Evolutionary conservation across 2,113 vertebrate species (phyloP), one percentile per base, ranked within the genome.

Genomic region (Zootoca vivipara): DNA sequence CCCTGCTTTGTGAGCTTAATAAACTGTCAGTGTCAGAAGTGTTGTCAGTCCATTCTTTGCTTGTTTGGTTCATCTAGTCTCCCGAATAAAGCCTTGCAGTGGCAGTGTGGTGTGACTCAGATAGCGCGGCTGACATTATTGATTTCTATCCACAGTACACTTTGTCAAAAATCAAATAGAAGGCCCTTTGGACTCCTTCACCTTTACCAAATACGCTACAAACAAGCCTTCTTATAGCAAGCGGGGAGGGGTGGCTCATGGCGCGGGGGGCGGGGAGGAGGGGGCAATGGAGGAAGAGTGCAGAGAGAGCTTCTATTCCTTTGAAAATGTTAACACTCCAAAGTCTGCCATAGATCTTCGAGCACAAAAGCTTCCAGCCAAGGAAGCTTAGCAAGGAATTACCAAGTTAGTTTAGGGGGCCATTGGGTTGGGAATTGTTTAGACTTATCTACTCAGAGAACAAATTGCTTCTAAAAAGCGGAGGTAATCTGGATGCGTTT

Each of bases 111-210:
- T 91, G 96, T 93, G 94, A 97, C 98, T 96, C 94, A 96, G 97
- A 97, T 94, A 96, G 97, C 96, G 94, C 89, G 96, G 96, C 97
- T 98, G 96, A 97, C 97, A 97, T 97, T 99, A 99, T 99, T 98
- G 98, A 99, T 99, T 99, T 98, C 98, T 98, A 97, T 97, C 98
- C 96, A 96, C 96, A 96, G 96, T 97, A 98, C 98, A 99, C 98
- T 99, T 99, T 98, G 98, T 99, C 98, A 99, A 99, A 99, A 98
- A 99, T 99, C 99, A 99, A 98, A 99, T 97, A 98, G 97, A 97
- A 97, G 97, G 97, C 97, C 98, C 98, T 98, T 97, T 98, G 98
- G 98, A 98, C 99, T 98, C 97, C 96, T 97, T 99, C 98, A 99
- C 98, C 98, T 99, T 99, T 98, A 98, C 98, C 98, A 98, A 98